These are phyloP conservation scores for Turnix velox DNA, from an alignment of 2,113 vertebrate species.

Conservation along the genomic window DNA sequence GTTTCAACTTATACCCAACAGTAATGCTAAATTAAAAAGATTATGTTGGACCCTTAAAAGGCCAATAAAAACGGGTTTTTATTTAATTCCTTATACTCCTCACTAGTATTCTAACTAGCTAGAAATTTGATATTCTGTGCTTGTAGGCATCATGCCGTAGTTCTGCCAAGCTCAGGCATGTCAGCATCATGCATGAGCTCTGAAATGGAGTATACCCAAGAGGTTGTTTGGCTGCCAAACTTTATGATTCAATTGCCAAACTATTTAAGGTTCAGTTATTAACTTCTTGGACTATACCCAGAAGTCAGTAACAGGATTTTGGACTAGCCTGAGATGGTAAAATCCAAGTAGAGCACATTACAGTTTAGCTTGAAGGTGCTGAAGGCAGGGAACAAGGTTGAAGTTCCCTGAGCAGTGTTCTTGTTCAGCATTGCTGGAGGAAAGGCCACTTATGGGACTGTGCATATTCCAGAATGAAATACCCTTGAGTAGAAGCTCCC, in stretches of 20 bases:
- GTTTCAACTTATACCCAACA: neutral
- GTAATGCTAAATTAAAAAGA: neutral
- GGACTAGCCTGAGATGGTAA: neutral
- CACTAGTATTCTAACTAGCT: neutral
- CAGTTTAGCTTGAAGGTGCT: neutral
- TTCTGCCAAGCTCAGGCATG: neutral
- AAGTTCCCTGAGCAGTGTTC: neutral
- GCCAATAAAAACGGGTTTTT: neutral
- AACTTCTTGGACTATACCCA: neutral
- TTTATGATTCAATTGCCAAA: slow-evolving; percentile 8
- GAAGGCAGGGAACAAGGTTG: neutral
- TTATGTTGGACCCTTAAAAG: neutral
- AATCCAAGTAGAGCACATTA: neutral
- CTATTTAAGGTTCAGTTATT: slow-evolving; percentile 19
- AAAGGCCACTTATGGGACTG: neutral
- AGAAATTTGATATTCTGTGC: neutral
- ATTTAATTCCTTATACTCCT: neutral
- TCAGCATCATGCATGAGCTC: neutral
- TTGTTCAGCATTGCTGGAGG: neutral
- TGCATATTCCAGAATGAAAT: neutral
- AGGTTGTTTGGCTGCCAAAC: slow-evolving; percentile 22
- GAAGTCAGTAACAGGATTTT: neutral
- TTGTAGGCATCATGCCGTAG: rapidly evolving
- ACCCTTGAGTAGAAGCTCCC: neutral
- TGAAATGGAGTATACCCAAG: neutral